Conservation (phyloP, 2,113 vertebrate species). For the Pipa parva region DNA sequence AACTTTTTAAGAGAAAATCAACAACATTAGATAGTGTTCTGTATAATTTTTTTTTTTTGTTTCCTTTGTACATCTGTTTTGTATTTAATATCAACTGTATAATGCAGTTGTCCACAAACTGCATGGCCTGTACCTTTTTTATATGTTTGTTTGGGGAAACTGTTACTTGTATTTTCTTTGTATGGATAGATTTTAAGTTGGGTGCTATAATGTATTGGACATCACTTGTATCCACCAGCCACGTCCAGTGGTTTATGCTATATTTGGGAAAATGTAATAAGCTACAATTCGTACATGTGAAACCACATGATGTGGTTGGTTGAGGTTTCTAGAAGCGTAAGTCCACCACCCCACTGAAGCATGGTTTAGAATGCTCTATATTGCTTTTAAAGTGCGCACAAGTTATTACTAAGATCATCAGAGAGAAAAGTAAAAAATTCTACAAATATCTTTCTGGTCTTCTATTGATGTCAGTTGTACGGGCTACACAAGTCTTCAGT, state of each 20-base stretch:
- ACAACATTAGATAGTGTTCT: slow-evolving; percentile 26
- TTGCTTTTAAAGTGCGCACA: too few relatives aligned
- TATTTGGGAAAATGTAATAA: slow-evolving; percentile 47
- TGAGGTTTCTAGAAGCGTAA: too few relatives aligned
- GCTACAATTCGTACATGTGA: slow-evolving; percentile 29
- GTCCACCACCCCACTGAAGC: too few relatives aligned
- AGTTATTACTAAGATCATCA: too few relatives aligned
- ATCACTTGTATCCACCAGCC: background rate
- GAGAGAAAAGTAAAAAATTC: too few relatives aligned
- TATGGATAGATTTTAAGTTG: slow-evolving; percentile 49
- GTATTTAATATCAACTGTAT: slow-evolving; percentile 59
- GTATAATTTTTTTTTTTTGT: background rate
- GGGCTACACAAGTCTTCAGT: too few relatives aligned
- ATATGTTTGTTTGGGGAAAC: slow-evolving; percentile 45
- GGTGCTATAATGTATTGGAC: slow-evolving; percentile 41
- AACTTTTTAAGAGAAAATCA: slow-evolving; percentile 26
- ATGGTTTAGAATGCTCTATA: too few relatives aligned
- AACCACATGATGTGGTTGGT: background rate
- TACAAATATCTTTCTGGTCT: too few relatives aligned
- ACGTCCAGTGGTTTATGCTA: background rate
- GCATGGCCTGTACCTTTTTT: slow-evolving; percentile 49
- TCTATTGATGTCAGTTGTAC: too few relatives aligned
- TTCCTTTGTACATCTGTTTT: slow-evolving; percentile 61
- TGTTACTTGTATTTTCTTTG: slow-evolving; percentile 53
- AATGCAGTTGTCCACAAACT: slow-evolving; percentile 58